phyloP scores from a whole-genome alignment of 2,888 invertebrate species.

The Drosophila mulleri region DNA sequence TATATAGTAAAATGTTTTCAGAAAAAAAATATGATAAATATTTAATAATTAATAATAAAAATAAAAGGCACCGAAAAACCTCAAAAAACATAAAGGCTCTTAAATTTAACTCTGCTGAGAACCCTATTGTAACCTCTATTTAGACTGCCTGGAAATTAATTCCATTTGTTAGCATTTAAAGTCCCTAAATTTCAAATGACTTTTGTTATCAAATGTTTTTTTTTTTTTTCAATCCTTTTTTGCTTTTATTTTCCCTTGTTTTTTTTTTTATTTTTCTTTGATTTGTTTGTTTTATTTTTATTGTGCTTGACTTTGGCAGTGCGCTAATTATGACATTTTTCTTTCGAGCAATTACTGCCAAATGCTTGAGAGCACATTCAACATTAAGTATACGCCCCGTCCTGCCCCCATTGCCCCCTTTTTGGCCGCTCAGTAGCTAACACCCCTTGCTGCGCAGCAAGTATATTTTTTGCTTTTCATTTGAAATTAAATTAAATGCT shows the following conservation, averaged over 20 bases:
- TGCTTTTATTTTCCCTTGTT: constrained; percentile 14
- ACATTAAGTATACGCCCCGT: constrained; percentile 60
- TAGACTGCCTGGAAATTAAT: background rate
- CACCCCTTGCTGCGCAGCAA: background rate
- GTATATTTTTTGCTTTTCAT: constrained; percentile 44
- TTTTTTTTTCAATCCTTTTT: background rate
- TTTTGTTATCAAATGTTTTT: constrained; percentile 11
- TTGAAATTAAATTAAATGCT: constrained; percentile 63
- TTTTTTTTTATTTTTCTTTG: constrained; percentile 2
- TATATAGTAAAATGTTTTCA: too few relatives aligned
- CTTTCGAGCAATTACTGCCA: constrained; percentile 75
- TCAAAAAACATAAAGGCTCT: too few relatives aligned
- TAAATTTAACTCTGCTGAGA: too few relatives aligned
- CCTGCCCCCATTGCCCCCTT: background rate
- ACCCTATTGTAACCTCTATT: background rate
- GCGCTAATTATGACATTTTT: constrained; percentile 71
- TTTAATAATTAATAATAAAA: too few relatives aligned
- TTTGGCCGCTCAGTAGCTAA: background rate
- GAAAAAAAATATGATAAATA: too few relatives aligned
- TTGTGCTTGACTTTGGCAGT: constrained; percentile 44
- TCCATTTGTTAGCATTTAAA: background rate
- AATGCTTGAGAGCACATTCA: constrained; percentile 71
- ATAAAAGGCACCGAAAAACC: too few relatives aligned
- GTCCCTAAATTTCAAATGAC: background rate
- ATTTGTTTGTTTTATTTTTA: constrained; percentile 19